Conservation (phyloP, 2,888 invertebrate species). For the Didymodactylos carnosus region DNA sequence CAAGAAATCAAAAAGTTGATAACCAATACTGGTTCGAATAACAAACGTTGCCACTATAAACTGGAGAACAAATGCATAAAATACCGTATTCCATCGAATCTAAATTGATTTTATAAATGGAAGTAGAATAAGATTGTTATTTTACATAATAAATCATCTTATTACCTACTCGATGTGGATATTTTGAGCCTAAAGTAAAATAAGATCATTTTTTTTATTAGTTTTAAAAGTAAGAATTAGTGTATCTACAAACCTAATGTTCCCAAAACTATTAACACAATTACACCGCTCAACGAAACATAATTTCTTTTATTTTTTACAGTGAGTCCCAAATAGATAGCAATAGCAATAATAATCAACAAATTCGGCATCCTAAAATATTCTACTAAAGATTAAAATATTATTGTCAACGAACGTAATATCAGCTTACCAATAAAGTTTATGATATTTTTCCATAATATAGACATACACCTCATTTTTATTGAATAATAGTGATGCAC, state of each 20-base stretch:
- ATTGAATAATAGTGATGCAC: no score
- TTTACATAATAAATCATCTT: background rate
- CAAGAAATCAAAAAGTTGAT: slow-evolving; percentile 48
- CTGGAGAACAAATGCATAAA: slow-evolving; percentile 60
- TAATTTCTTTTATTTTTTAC: background rate
- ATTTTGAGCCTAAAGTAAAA: background rate
- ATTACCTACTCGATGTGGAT: background rate
- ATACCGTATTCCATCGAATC: slow-evolving; percentile 50
- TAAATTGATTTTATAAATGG: slow-evolving; percentile 16
- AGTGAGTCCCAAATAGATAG: background rate
- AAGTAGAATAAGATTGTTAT: background rate
- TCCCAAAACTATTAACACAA: background rate
- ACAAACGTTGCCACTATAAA: slow-evolving; percentile 62
- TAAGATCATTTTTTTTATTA: background rate
- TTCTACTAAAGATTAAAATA: no score
- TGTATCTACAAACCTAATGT: background rate
- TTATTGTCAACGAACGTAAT: no score
- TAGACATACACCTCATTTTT: no score
- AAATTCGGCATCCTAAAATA: background rate
- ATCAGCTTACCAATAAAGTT: no score
- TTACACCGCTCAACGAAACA: background rate
- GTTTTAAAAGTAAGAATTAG: background rate
- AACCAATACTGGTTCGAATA: slow-evolving; percentile 61
- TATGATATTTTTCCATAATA: no score
- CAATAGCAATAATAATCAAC: background rate